Conservation (phyloP, 2,797 vertebrate species). For the Tokudaia tokunoshimensis region DNA sequence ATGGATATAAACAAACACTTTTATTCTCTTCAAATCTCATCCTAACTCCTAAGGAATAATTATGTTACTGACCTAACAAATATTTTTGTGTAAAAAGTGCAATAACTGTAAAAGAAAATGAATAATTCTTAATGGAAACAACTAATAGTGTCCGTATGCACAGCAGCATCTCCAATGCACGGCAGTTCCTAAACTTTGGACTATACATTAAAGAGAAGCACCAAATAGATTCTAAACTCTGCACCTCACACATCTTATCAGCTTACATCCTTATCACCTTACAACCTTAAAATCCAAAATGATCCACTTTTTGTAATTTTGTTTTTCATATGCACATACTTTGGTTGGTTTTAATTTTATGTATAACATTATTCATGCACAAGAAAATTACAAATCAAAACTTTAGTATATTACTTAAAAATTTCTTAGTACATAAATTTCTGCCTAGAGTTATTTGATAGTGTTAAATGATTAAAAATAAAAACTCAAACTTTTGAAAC, state of each 20-base stretch:
- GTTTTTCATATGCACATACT: background rate
- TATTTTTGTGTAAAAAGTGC: background rate
- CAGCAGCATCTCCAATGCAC: background rate
- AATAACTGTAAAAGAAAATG: background rate
- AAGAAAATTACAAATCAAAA: background rate
- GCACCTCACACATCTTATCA: background rate
- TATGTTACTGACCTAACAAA: background rate
- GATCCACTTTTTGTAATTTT: background rate
- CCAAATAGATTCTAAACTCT: background rate
- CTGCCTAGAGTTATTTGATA: background rate
- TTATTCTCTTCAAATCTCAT: background rate
- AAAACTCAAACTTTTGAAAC: background rate
- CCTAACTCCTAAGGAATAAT: background rate
- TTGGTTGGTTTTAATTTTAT: background rate
- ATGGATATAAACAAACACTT: background rate
- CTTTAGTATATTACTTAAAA: background rate
- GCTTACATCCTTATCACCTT: too few relatives aligned
- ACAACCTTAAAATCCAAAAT: background rate
- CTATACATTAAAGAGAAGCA: background rate
- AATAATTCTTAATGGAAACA: background rate
- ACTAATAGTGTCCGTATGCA: background rate
- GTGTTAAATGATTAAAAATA: background rate
- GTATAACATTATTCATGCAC: background rate
- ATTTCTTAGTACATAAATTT: background rate
- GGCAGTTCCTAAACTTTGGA: background rate